Evolutionary conservation across 2,797 vertebrate genomes (phyloP).

Genomic region (Podarcis siculus): DNA sequence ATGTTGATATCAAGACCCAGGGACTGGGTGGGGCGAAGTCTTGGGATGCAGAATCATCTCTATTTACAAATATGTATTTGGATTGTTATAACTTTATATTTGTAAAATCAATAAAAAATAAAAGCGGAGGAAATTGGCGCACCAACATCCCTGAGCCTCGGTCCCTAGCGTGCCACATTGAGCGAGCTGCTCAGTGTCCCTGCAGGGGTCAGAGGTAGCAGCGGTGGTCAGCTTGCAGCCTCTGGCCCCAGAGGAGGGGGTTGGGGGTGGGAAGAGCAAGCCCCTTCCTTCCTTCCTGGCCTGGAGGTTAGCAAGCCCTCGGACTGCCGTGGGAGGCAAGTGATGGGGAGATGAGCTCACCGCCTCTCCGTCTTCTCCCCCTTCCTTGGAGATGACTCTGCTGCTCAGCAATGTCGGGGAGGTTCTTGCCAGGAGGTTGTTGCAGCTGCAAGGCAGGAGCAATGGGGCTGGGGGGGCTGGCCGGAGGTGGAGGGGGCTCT

Average conservation of each 20-base stretch:
- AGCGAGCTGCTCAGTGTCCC: neutral
- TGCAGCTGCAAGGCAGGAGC: neutral
- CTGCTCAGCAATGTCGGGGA: neutral
- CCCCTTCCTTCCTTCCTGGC: slow-evolving; percentile 27
- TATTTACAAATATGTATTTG: no score
- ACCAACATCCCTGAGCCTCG: neutral
- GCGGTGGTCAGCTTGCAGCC: neutral
- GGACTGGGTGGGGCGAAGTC: no score
- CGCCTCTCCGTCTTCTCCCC: neutral
- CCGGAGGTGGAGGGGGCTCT: neutral
- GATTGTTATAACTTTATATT: no score
- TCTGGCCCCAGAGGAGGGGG: slow-evolving; percentile 23
- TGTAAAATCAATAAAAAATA: no score
- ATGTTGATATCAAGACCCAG: no score
- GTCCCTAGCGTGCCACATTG: neutral
- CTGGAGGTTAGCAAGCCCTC: neutral
- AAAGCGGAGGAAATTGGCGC: no score
- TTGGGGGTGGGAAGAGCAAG: neutral
- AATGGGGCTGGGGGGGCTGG: no score
- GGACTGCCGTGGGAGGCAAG: neutral
- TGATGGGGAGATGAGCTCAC: slow-evolving; percentile 31
- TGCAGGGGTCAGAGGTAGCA: neutral
- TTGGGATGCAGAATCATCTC: no score
- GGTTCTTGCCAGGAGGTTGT: neutral
- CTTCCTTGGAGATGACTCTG: slow-evolving; percentile 28